Base-by-base conservation (phyloP, 1,140 invertebrate species). In the Popillia japonica region DNA sequence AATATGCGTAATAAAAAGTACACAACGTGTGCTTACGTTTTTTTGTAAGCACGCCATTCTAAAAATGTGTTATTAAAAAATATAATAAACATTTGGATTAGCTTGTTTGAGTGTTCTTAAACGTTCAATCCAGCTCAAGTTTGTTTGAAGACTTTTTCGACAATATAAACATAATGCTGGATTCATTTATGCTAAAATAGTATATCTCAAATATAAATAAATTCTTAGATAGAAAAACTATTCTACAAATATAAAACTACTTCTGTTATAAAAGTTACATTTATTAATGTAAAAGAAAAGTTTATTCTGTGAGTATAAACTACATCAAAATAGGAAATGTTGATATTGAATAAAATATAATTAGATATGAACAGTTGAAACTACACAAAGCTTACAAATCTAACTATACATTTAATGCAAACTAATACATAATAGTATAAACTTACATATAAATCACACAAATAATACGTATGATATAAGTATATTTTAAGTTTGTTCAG, bases 401-500 rank as follows among this genome's bases (percentile, higher is more conserved):
- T n/a, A n/a, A n/a, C n/a, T n/a, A n/a, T n/a, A n/a, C 10, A n/a
- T 10, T 10, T 48, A 48, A 55, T n/a, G 17, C 17, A 68, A 34
- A 68, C 27, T 22, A 68, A n/a, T n/a, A n/a, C n/a, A 34, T 34
- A 68, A 14, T 22, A 68, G 27, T 22, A 23, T 27, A 34, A 48
- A 17, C 6, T 68, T 68, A 22, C 22, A 68, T 68, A 68, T 48
- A 48, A 48, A 17, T 2, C 7, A 27, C 20, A 61, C 3, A 34
- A 68, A 68, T 9, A 9, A 0, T 11, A 27, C 27, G 8, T 0
- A 1, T 48, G 10, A 48, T 48, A 48, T 48, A 48, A 48, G 1
- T 3, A 20, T 68, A 10, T 22, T 23, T 41, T 17, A 76, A 27
- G 64, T 59, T 4, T 82, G 68, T 81, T 59, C 77, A 83, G 40